Conservation (phyloP, 2,113 vertebrate genomes). For the Macheiramphus alcinus region DNA sequence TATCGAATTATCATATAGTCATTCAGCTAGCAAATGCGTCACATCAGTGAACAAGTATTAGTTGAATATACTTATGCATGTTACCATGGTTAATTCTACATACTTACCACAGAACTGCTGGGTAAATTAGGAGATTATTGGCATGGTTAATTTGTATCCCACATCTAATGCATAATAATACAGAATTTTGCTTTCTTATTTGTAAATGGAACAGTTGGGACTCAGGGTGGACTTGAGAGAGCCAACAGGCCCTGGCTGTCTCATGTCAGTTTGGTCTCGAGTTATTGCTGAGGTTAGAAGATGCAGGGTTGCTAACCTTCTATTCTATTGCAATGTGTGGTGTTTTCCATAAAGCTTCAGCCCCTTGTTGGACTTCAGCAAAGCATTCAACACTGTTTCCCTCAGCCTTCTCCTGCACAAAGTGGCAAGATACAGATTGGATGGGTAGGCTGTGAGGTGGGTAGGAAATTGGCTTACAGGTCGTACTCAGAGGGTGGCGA, state of each 20-base stretch:
- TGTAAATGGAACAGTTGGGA: neutral
- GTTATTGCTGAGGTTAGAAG: neutral
- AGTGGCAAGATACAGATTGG: neutral
- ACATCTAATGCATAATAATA: neutral
- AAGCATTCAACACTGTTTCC: neutral
- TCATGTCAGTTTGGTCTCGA: neutral
- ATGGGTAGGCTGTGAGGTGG: neutral
- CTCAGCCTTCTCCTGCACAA: neutral
- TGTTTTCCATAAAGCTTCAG: neutral
- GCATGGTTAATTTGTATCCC: neutral
- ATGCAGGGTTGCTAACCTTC: neutral
- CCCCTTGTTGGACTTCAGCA: neutral
- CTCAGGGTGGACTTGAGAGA: neutral
- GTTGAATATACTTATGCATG: neutral
- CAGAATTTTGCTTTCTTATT: neutral
- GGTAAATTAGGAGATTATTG: neutral
- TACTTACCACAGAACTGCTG: neutral
- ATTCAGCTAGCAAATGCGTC: neutral
- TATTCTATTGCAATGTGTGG: neutral
- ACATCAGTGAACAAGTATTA: neutral
- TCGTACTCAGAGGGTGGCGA: neutral
- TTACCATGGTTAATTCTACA: slow-evolving; percentile 31
- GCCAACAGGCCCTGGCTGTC: neutral
- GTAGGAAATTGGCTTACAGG: neutral
- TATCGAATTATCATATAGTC: neutral